Base-by-base conservation (phyloP, 1,140 invertebrate species). In the Oreohelix idahoensis region DNA sequence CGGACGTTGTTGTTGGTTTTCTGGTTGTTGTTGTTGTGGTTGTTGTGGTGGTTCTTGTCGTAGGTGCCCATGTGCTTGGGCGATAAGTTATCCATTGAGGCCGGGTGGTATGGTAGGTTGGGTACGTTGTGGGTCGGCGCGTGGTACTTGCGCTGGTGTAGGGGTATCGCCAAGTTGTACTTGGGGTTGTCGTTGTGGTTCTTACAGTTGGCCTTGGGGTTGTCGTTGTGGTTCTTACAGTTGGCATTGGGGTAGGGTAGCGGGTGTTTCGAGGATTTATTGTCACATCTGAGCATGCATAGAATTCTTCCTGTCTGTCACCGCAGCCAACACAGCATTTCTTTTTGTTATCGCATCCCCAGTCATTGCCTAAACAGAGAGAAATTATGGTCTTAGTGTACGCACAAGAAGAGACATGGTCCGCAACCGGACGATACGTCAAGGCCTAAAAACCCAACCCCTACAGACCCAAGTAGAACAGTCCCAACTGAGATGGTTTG, bases 231-330 rank as follows among this genome's bases (percentile, higher is more conserved):
- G 36, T 73, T 26, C 4, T 73, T 2, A 29, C 8, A 29, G 71
- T 73, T 73, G 36, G 26, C n/a, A 2, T 1, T 26, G 71, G 39
- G 71, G 38, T 73, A 0, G 71, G 71, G 36, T 23, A 23, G 29
- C 36, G 36, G 2, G 5, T 69, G 29, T 38, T 38, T 53, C 51
- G 74, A 35, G 83, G 78, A 38, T 53, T 42, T 39, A 89, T 86
- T 0, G 80, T 77, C 26, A 89, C 84, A 71, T 89, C 88, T 42
- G 88, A 75, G 77, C 88, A 89, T 53, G 83, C 88, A 81, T 87
- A 87, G 66, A 88, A 89, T 74, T 88, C 85, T 83, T 88, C 87
- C 70, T 89, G 88, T 20, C 83, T 84, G 36, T 85, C 87, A 29
- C 83, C 86, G 17, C 86, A 39, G 5, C 77, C 88, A 38, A 85